phyloP scores from a whole-genome alignment of 2,888 invertebrate genomes.

The Lathronympha strigana region DNA sequence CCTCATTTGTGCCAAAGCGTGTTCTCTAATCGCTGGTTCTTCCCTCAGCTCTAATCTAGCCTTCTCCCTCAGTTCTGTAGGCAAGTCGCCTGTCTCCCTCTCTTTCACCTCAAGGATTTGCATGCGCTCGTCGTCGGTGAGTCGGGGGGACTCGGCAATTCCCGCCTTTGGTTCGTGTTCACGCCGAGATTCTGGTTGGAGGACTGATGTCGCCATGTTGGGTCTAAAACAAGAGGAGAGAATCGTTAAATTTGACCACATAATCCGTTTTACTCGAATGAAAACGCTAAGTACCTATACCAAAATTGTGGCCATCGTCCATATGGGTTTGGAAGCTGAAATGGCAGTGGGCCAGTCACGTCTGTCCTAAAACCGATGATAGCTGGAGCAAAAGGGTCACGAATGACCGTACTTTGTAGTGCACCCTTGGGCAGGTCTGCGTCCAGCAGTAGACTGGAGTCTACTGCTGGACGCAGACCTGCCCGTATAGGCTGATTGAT shows the following conservation, averaged over 20 bases:
- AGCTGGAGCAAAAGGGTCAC: too few species aligned
- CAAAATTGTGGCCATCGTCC: too few species aligned
- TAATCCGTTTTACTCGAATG: too few species aligned
- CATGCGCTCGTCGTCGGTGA: conserved; percentile 71
- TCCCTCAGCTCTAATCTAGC: conserved; percentile 91
- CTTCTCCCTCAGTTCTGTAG: conserved; percentile 84
- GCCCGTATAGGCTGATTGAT: too few species aligned
- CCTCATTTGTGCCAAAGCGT: conserved; percentile 90
- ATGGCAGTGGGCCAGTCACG: too few species aligned
- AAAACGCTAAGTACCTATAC: too few species aligned
- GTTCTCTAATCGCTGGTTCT: conserved; percentile 89
- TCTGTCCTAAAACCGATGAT: too few species aligned
- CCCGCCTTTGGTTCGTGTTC: conserved; percentile 68
- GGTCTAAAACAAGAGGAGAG: conserved; percentile 47
- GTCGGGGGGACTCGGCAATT: conserved; percentile 59
- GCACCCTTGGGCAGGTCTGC: too few species aligned
- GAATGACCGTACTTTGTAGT: too few species aligned
- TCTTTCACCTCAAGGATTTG: conserved; percentile 68
- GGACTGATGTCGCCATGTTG: conserved; percentile 78
- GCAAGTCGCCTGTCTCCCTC: conserved; percentile 73
- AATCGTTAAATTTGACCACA: neutral
- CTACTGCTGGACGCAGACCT: too few species aligned
- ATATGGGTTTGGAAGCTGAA: too few species aligned
- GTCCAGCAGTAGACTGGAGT: too few species aligned
- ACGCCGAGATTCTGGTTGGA: conserved; percentile 72